Percentiles rank a stretch among this genome's conserved stretches.
phyloP scores from a whole-genome alignment of 2,113 vertebrate species.

The Hydropotes inermis region DNA sequence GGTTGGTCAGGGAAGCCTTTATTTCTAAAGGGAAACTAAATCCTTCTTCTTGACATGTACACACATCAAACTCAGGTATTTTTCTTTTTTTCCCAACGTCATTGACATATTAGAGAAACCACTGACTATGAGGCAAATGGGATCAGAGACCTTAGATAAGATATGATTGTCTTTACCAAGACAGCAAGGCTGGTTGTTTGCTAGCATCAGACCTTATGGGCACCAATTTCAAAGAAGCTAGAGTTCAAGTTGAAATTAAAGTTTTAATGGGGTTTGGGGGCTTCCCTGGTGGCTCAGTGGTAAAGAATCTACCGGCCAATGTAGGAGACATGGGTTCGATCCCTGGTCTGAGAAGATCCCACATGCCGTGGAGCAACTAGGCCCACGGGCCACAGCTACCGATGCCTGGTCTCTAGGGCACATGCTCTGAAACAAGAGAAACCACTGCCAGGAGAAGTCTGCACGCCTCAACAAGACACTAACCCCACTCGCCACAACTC shows the following conservation, averaged over 20 bases:
- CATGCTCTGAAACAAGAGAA: not conserved
- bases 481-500: rapidly evolving
- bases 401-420: not conserved
- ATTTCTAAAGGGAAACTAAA: not conserved
- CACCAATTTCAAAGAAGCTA: not conserved
- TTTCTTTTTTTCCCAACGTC: not conserved
- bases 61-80: not conserved
- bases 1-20: not conserved
- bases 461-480: not conserved
- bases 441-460: not conserved
- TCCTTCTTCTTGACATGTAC: not conserved
- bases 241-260: not conserved
- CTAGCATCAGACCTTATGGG: no score
- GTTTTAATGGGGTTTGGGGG: not conserved
- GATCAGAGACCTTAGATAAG: not conserved
- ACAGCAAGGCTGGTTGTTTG: rapidly evolving
- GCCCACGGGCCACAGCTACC: not conserved
- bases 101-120: not conserved
- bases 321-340: not conserved
- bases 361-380: not conserved
- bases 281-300: not conserved
- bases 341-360: not conserved
- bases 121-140: not conserved
- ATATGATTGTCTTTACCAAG: not conserved
- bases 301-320: not conserved